Evolutionary conservation across 2,797 vertebrate species (phyloP).

Genomic region (Protonibea diacanthus): DNA sequence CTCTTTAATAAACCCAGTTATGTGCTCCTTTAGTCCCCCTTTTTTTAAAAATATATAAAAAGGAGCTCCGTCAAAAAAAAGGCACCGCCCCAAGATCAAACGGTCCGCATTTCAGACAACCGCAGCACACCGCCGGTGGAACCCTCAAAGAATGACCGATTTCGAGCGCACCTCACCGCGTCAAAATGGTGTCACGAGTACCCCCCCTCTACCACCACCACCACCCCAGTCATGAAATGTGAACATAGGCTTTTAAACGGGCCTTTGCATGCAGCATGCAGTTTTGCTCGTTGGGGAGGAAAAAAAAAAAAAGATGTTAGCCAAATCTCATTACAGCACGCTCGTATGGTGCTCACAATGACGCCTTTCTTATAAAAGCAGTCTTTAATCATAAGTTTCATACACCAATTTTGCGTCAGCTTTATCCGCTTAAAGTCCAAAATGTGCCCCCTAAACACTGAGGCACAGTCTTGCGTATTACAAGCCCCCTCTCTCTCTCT

Average conservation of each 20-base stretch:
- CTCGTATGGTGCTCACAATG: fast-evolving
- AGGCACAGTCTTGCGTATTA: slow-evolving; percentile 17
- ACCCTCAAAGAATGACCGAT: neutral
- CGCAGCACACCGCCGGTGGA: slow-evolving; percentile 25
- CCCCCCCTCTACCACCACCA: too few relatives aligned
- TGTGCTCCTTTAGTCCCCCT: neutral
- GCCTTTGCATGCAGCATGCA: slow-evolving; percentile 53
- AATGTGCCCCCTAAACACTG: slow-evolving; percentile 24
- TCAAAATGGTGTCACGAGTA: neutral
- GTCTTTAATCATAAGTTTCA: slow-evolving; percentile 74
- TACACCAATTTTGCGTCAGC: slow-evolving; percentile 59
- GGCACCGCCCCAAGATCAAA: slow-evolving; percentile 90
- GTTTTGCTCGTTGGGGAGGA: slow-evolving; percentile 1
- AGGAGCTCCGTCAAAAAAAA: slow-evolving; percentile 52
- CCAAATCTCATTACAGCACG: slow-evolving; percentile 6
- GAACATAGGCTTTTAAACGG: slow-evolving; percentile 36
- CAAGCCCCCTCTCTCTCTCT: neutral
- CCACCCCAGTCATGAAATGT: neutral
- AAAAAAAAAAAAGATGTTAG: slow-evolving; percentile 27
- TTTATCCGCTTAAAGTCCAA: neutral
- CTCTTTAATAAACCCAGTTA: too few relatives aligned
- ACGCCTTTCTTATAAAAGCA: neutral
- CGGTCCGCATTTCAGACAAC: slow-evolving; percentile 71
- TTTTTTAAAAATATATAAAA: slow-evolving; percentile 2
- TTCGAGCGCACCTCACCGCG: neutral